Evolutionary conservation across 2,113 vertebrate species (phyloP), one percentile per base, ranked within the genome.

Genomic region (Rhinolophus sinicus): DNA sequence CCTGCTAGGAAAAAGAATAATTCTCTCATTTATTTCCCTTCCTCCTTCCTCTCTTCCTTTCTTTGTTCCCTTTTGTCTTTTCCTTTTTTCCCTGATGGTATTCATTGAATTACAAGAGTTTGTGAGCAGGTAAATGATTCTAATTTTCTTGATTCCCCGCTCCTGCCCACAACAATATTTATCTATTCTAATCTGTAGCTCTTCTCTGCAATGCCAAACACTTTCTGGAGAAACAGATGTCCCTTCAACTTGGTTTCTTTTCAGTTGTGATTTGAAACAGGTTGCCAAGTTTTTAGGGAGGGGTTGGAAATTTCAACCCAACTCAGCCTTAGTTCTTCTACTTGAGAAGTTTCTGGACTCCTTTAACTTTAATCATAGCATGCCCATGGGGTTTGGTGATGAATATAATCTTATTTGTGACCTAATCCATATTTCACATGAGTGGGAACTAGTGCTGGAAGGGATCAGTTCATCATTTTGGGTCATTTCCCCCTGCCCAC

Each of bases 181-280:
- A 87, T 93, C 94, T 62, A 72, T 72, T 93, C 77, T 82, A 50
- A 91, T 94, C 82, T 93, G 78, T 75, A 18, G 50, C 69, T 95
- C 69, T 88, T 88, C 88, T 95, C 77, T 87, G 65, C 26, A 35
- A 28, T 60, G 93, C 81, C 77, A 97, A 16, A 76, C 19, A 40
- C 76, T 95, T 95, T 88, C 52, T 84, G 70, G 72, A 95, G 95
- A 70, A 91, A 77, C 91, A 93, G 91, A 96, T 97, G 96, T 82
- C 77, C 9, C 84, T 93, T 95, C 67, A 76, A 0, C 62, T 58
- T 84, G 90, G 50, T 90, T 96, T 44, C 40, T 44, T 44, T 44
- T 95, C 75, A 24, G 83, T 73, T 93, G 50, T 94, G 89, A 93
- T 95, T 96, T 93, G 93, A 76, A 94, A 64, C 64, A 93, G 82